phyloP scores from a whole-genome alignment of 2,113 vertebrate species.

The Sterrhoptilus dennistouni region DNA sequence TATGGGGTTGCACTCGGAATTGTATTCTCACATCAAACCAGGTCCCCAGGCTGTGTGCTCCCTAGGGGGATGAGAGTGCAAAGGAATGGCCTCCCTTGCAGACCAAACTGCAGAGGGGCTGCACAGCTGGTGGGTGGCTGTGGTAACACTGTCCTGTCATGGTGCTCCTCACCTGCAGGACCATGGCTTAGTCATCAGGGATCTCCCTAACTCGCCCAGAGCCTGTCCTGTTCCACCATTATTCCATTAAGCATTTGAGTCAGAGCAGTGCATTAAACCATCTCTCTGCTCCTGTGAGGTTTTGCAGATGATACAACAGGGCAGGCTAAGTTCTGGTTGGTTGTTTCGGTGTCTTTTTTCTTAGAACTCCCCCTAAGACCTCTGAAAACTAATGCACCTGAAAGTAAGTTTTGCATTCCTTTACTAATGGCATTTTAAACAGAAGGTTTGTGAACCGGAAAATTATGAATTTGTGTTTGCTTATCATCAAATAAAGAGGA shows the following conservation, averaged over 20 bases:
- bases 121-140: not conserved
- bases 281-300: not conserved
- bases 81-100: not conserved
- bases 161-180: not conserved
- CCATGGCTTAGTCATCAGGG: not conserved
- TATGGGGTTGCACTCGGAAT: not conserved
- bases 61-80: fast-evolving
- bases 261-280: not conserved
- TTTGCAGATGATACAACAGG: not conserved
- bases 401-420: not conserved
- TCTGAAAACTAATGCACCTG: not conserved
- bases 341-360: not conserved
- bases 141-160: fast-evolving
- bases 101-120: not conserved
- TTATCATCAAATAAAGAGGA: not conserved
- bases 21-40: not conserved
- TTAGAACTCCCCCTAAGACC: not conserved
- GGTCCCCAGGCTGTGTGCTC: not conserved
- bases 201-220: not conserved
- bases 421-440: not conserved
- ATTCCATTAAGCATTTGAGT: not conserved
- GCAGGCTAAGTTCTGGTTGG: not conserved
- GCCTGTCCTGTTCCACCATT: not conserved
- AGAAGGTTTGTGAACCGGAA: not conserved
- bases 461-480: not conserved